Conservation (phyloP, 2,797 vertebrate genomes). For the Sitta carolinensis region DNA sequence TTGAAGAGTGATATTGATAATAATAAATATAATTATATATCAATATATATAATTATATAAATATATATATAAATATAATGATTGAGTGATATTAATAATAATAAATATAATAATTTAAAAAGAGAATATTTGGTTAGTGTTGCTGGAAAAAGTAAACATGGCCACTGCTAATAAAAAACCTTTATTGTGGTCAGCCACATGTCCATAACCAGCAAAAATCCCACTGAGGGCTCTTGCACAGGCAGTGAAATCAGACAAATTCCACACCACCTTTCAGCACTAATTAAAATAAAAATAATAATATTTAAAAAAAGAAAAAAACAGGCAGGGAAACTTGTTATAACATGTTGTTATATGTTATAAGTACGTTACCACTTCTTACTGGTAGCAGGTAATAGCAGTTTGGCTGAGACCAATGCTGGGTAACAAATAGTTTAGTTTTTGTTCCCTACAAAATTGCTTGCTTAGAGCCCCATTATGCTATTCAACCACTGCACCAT, state of each 20-base stretch:
- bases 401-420: background rate
- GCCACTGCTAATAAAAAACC: background rate
- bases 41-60: too few relatives aligned
- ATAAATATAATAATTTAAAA: background rate
- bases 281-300: background rate
- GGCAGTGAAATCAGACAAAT: background rate
- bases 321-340: fast-evolving
- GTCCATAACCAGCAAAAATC: background rate
- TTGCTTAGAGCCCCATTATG: background rate
- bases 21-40: too few relatives aligned
- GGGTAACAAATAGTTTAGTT: background rate
- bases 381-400: background rate
- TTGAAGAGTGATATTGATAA: too few relatives aligned
- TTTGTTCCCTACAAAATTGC: background rate
- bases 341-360: background rate
- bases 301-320: too few relatives aligned
- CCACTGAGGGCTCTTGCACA: fast-evolving
- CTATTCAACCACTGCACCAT: background rate
- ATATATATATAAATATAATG: too few relatives aligned
- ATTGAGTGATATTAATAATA: too few relatives aligned
- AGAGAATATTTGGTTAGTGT: background rate
- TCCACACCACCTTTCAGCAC: background rate
- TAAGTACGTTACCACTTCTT: fast-evolving
- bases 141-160: background rate
- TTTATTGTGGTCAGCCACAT: too few relatives aligned